Conservation (phyloP, 1,140 invertebrate species). For the Drosophila burlai region DNA sequence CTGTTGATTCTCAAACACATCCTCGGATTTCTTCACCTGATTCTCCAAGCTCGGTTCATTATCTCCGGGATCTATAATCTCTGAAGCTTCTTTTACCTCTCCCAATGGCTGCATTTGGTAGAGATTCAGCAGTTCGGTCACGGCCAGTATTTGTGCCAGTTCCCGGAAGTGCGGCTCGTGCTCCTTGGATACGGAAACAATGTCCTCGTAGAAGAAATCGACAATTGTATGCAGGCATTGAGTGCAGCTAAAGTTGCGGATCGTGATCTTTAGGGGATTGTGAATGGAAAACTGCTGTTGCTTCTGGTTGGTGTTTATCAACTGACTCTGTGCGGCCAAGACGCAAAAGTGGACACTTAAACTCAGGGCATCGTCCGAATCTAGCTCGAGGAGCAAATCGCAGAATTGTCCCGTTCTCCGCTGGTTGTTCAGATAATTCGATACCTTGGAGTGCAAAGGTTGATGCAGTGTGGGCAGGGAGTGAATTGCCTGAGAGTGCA, state of each 20-base stretch:
- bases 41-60: slow-evolving; percentile 23
- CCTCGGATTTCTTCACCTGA: slow-evolving; percentile 43
- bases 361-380: slow-evolving; percentile 59
- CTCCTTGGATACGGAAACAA: slow-evolving; percentile 76
- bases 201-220: slow-evolving; percentile 81
- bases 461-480: slow-evolving; percentile 70
- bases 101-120: slow-evolving; percentile 59
- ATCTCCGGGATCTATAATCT: slow-evolving; percentile 11
- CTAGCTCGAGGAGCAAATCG: slow-evolving; percentile 71
- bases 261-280: slow-evolving; percentile 78
- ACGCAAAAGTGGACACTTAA: slow-evolving; percentile 78
- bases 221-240: slow-evolving; percentile 77
- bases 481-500: slow-evolving; percentile 22
- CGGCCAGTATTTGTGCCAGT: slow-evolving; percentile 70
- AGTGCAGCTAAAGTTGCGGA: slow-evolving; percentile 70
- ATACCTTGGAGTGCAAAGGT: slow-evolving; percentile 77
- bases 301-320: slow-evolving; percentile 71
- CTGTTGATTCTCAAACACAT: slow-evolving; percentile 71
- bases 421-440: slow-evolving; percentile 80
- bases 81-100: slow-evolving; percentile 30
- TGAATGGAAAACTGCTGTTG: slow-evolving; percentile 83
- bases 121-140: slow-evolving; percentile 74
- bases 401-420: slow-evolving; percentile 75
- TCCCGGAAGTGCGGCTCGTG: slow-evolving; percentile 76
- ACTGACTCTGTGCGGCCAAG: slow-evolving; percentile 74